Conservation (phyloP, 2,113 vertebrate species). For the Cranoglanis bouderius region DNA sequence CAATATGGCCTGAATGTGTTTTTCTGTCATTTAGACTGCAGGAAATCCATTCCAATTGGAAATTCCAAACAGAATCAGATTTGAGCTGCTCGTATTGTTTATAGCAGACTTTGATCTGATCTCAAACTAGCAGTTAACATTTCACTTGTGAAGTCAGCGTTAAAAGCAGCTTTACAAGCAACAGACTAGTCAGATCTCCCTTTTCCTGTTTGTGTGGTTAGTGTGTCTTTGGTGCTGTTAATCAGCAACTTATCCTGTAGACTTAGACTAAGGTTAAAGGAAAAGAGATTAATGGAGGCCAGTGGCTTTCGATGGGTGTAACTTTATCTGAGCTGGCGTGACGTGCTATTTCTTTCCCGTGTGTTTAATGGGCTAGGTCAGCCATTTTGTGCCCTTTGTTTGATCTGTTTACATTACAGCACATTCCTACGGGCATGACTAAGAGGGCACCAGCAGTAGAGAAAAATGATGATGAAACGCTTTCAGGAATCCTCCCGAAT, state of each 20-base stretch:
- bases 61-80: neutral
- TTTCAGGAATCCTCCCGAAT: constrained; percentile 45
- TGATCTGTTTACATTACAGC: constrained; percentile 42
- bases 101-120: constrained; percentile 16
- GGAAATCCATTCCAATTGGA: neutral
- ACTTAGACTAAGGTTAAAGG: neutral
- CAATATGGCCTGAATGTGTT: neutral
- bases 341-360: constrained; percentile 47
- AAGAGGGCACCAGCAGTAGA: constrained; percentile 8
- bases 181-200: neutral
- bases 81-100: neutral
- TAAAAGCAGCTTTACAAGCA: neutral
- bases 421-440: constrained; percentile 44
- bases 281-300: neutral
- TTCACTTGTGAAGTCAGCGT: neutral
- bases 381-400: constrained; percentile 32
- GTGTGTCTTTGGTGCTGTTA: neutral
- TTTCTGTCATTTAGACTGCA: neutral
- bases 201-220: constrained; percentile 8
- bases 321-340: neutral
- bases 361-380: constrained; percentile 28
- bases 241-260: neutral
- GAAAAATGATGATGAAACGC: constrained; percentile 41
- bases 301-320: neutral
- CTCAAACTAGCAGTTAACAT: constrained; percentile 7